Evolutionary conservation across 2,888 invertebrate genomes (phyloP).

Genomic region (Hypselothyrea guttata): DNA sequence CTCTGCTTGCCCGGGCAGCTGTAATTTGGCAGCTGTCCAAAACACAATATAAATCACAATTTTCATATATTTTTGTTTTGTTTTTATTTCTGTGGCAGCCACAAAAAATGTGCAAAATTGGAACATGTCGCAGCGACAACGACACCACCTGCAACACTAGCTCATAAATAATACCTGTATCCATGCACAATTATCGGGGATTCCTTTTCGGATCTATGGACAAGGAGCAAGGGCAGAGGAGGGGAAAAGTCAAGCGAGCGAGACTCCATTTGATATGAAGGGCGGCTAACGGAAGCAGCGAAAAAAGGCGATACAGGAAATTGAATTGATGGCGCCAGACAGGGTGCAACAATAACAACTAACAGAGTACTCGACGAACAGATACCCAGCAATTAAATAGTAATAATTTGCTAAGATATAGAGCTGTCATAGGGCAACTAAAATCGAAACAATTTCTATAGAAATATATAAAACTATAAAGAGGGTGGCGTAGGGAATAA

Average conservation of each 20-base stretch:
- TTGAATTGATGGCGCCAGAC: slow-evolving; percentile 64
- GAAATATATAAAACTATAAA: too few relatives aligned
- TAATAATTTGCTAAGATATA: too few relatives aligned
- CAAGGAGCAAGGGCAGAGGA: slow-evolving; percentile 8
- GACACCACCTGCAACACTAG: slow-evolving; percentile 47
- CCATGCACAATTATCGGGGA: slow-evolving; percentile 30
- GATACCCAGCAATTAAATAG: too few relatives aligned
- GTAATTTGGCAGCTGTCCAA: background rate
- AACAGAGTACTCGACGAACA: too few relatives aligned
- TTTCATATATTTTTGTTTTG: background rate
- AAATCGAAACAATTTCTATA: too few relatives aligned
- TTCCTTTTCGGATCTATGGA: slow-evolving; percentile 36
- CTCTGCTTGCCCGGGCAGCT: slow-evolving; percentile 17
- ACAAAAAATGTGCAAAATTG: slow-evolving; percentile 6
- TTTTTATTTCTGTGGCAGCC: background rate
- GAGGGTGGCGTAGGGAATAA: too few relatives aligned
- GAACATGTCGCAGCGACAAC: slow-evolving; percentile 28
- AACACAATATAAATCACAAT: too few relatives aligned
- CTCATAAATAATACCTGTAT: slow-evolving; percentile 62
- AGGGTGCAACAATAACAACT: background rate
- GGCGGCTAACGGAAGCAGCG: slow-evolving; percentile 60
- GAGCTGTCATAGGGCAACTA: too few relatives aligned
- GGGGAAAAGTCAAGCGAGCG: background rate
- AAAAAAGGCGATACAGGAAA: slow-evolving; percentile 24
- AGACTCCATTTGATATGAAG: slow-evolving; percentile 16